Percentiles rank a stretch among this genome's conserved stretches.
Evolutionary conservation across 2,113 vertebrate species (phyloP).

Genomic region (Vimba vimba): DNA sequence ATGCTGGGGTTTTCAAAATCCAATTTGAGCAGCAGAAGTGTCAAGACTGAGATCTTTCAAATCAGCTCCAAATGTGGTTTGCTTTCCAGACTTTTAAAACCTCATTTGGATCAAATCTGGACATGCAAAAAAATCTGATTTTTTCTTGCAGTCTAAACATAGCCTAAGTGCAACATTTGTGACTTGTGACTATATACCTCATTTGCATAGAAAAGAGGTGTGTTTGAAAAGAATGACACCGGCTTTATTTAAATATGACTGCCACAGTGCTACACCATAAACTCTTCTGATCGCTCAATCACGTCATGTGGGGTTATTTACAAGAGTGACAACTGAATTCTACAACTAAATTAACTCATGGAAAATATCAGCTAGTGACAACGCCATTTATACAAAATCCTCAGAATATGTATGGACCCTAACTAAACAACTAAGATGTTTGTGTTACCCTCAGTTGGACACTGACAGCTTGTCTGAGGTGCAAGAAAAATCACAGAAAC

Average conservation of each 20-base stretch:
- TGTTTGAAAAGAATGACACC: background rate
- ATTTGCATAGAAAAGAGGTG: background rate
- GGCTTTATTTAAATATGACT: slow-evolving; percentile 4
- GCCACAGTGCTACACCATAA: background rate
- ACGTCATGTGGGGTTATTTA: background rate
- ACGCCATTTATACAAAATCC: background rate
- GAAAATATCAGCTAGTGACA: background rate
- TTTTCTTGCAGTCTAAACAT: too few relatives aligned
- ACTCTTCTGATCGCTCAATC: background rate
- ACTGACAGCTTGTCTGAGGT: background rate
- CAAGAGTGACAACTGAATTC: slow-evolving; percentile 11
- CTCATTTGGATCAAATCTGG: too few relatives aligned
- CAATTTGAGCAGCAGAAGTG: too few relatives aligned
- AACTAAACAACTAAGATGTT: background rate
- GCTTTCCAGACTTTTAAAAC: too few relatives aligned
- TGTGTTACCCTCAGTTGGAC: background rate
- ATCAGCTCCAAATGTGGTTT: too few relatives aligned
- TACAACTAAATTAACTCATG: background rate
- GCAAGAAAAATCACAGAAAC: background rate
- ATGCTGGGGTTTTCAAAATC: background rate
- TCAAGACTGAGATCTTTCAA: too few relatives aligned
- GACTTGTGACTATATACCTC: background rate
- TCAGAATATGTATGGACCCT: background rate
- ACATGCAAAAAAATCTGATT: too few relatives aligned
- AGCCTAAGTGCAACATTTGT: background rate